Conservation (phyloP, 2,113 vertebrate species). For the Pseudorectes ferrugineus region DNA sequence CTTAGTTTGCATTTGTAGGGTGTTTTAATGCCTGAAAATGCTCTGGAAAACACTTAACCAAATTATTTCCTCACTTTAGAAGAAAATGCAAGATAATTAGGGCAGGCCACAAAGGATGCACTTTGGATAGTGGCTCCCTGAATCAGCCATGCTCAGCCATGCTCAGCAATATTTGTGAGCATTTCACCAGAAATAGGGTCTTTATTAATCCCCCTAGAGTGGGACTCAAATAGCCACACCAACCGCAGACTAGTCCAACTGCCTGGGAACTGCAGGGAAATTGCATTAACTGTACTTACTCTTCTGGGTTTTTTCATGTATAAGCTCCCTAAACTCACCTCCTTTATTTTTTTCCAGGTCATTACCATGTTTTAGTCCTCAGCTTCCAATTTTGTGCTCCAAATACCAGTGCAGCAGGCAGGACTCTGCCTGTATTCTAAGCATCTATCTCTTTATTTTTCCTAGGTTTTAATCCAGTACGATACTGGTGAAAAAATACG, state of each 20-base stretch:
- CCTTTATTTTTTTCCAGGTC: not conserved
- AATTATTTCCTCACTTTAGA: not conserved
- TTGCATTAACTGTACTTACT: not conserved
- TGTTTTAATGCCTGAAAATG: not conserved
- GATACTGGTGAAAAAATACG: not conserved
- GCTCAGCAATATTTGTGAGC: not conserved
- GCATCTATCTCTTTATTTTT: not conserved
- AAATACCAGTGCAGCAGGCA: not conserved
- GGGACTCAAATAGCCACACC: not conserved
- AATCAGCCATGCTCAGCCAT: not conserved
- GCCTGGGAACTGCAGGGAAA: not conserved
- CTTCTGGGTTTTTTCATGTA: not conserved
- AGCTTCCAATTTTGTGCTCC: constrained; percentile 4
- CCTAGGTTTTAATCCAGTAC: not conserved
- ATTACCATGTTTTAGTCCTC: not conserved
- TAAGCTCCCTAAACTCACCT: not conserved
- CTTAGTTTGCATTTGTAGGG: not conserved
- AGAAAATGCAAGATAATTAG: constrained; percentile 1
- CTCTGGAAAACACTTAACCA: not conserved
- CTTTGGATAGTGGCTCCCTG: not conserved
- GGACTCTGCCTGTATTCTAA: not conserved
- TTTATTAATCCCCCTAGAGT: not conserved
- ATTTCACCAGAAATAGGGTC: not conserved
- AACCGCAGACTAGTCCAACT: not conserved
- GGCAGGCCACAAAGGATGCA: not conserved